Evolutionary conservation across 2,113 vertebrate genomes (phyloP), one percentile per base, ranked within the genome.

Genomic region (Anhinga anhinga): DNA sequence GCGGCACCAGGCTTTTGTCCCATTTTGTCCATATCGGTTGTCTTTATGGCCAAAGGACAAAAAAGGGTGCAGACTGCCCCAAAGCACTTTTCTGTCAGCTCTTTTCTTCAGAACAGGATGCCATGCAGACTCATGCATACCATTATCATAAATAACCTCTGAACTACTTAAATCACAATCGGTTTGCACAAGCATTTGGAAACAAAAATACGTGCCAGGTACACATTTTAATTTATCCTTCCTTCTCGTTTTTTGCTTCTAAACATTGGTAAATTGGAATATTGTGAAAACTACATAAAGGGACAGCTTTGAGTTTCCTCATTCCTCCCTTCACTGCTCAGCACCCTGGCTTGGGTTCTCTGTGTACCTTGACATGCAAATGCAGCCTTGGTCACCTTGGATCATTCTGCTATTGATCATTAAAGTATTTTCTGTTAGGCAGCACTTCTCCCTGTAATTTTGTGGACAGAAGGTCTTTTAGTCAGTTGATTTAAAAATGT

Each of bases 61-160:
- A 78, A 71, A 82, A 84, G 53, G 76, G n/a, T 90, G 86, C 80
- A 95, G 91, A 95, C 44, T 79, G 88, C 82, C 67, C 91, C 65
- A 81, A 59, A 93, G 86, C 84, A 85, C 74, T 91, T 91, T 91
- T 85, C 58, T 44, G 7, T 38, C 81, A 87, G 66, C 61, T 90
- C 78, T 72, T 94, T 92, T 92, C 87, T 83, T 93, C 74, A 47
- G 62, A 91, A 95, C 89, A 93, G 94, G 91, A 95, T 93, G 84
- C 50, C 87, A 62, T n/a, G 94, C 79, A 95, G 93, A 95, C 93
- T 82, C 89, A 80, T 80, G 93, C 91, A 96, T 96, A 81, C 40
- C 27, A 92, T 95, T 95, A 92, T 49, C 73, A 96, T 53, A 96
- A 96, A 89, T 82, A 91, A 90, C 36, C 47, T 47, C 77, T 69